Conservation (phyloP, 2,113 vertebrate genomes). For the Jaculus jaculus region DNA sequence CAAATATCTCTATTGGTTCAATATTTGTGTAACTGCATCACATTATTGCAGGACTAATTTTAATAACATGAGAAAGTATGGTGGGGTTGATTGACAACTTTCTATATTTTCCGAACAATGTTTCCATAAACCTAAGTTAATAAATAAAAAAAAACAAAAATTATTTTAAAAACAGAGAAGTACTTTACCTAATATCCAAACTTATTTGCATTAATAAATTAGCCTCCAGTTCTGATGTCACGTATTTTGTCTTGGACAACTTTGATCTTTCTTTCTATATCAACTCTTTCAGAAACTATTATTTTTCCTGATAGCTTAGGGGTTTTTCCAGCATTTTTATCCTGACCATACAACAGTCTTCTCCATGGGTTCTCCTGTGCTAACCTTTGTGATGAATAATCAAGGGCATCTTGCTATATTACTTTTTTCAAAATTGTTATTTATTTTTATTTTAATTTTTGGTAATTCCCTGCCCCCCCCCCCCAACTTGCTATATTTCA, state of each 20-base stretch:
- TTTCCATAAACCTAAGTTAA: background rate
- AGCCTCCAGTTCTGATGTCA: background rate
- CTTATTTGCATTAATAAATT: background rate
- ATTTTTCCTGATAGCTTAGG: background rate
- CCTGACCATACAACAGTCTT: background rate
- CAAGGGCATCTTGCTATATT: background rate
- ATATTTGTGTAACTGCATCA: background rate
- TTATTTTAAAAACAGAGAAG: background rate
- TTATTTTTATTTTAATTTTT: no score
- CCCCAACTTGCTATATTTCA: background rate
- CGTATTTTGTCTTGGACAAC: constrained; percentile 17
- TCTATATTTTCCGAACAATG: background rate
- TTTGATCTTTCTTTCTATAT: background rate
- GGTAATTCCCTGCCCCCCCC: no score
- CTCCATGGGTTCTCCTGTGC: background rate
- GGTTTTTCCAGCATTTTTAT: background rate
- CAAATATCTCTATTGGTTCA: background rate
- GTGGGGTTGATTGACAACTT: background rate
- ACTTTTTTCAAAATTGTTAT: no score
- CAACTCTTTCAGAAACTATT: background rate
- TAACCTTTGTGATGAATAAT: constrained; percentile 5
- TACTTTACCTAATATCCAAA: background rate
- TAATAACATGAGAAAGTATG: background rate
- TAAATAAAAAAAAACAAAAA: background rate
- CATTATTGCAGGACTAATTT: background rate